Conservation (phyloP, 2,113 vertebrate species). For the Amphiprion percula region DNA sequence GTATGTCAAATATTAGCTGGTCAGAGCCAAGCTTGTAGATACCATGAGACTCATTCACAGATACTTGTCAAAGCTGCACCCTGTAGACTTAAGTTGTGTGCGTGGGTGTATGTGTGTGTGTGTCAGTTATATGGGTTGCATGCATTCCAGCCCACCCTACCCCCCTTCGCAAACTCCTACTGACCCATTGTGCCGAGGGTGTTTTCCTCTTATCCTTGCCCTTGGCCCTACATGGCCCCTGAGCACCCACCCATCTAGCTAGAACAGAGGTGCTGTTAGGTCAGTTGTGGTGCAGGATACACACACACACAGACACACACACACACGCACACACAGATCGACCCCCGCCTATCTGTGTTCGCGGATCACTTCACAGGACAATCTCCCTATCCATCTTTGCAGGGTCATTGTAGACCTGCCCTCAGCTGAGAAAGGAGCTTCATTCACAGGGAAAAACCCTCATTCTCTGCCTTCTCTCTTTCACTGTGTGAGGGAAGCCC, state of each 20-base stretch:
- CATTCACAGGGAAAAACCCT: conserved; percentile 87
- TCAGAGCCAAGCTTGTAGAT: neutral
- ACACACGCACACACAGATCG: conserved; percentile 68
- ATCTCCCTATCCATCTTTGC: conserved; percentile 92
- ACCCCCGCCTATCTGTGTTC: conserved; percentile 87
- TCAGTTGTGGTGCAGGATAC: conserved; percentile 55
- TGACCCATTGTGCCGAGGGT: conserved; percentile 82
- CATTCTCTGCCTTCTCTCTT: conserved; percentile 42
- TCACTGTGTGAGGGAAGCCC: conserved; percentile 65
- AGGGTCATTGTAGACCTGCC: conserved; percentile 87
- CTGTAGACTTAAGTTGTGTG: conserved; percentile 13
- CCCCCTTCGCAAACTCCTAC: conserved; percentile 58
- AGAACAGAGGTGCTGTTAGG: conserved; percentile 64
- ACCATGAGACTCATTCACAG: conserved; percentile 39
- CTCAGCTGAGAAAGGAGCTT: conserved; percentile 86
- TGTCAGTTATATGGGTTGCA: conserved; percentile 39
- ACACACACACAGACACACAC: conserved; percentile 42
- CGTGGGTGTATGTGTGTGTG: conserved; percentile 1
- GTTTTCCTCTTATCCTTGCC: conserved; percentile 87
- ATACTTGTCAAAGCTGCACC: conserved; percentile 43
- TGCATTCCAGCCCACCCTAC: conserved; percentile 40
- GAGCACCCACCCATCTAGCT: conserved; percentile 59
- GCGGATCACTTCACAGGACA: conserved; percentile 93
- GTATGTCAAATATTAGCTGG: too few relatives aligned
- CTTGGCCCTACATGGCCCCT: conserved; percentile 83